Evolutionary conservation across 1,140 invertebrate species (phyloP).

Genomic region (Drosophila guanche): DNA sequence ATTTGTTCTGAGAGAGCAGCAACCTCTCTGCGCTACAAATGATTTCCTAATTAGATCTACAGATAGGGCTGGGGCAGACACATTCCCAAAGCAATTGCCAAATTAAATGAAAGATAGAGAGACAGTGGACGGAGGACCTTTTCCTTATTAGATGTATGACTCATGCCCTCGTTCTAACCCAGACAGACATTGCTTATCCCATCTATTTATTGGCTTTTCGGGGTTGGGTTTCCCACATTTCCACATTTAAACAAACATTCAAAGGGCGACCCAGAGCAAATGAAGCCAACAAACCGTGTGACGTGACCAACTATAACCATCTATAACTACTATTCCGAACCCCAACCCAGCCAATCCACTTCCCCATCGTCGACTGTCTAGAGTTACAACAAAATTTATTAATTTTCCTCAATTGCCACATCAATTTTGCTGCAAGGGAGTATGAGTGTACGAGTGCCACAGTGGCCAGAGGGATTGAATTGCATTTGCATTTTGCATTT

Average conservation of each 20-base stretch:
- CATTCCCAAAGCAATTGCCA: constrained; percentile 29
- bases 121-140: background rate
- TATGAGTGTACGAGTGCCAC: constrained; percentile 3
- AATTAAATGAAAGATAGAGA: constrained; percentile 42
- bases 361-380: constrained; percentile 29
- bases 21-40: constrained; percentile 27
- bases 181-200: constrained; percentile 39
- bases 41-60: constrained; percentile 69
- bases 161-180: constrained; percentile 11
- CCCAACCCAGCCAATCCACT: constrained; percentile 8
- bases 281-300: constrained; percentile 77
- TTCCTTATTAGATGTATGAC: constrained; percentile 53
- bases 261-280: constrained; percentile 47
- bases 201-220: constrained; percentile 30
- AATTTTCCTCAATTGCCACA: constrained; percentile 67
- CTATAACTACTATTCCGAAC: constrained; percentile 30
- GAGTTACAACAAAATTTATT: constrained; percentile 65
- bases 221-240: constrained; percentile 19
- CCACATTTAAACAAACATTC: constrained; percentile 53
- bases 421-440: constrained; percentile 40
- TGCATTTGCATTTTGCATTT: constrained; percentile 57
- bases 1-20: constrained; percentile 31
- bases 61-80: constrained; percentile 6
- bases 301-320: constrained; percentile 40
- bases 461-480: constrained; percentile 11